A percentile compares a stretch with the other conserved stretches of the same genome.
phyloP scores from a whole-genome alignment of 1,140 invertebrate species.

The Ruditapes philippinarum region DNA sequence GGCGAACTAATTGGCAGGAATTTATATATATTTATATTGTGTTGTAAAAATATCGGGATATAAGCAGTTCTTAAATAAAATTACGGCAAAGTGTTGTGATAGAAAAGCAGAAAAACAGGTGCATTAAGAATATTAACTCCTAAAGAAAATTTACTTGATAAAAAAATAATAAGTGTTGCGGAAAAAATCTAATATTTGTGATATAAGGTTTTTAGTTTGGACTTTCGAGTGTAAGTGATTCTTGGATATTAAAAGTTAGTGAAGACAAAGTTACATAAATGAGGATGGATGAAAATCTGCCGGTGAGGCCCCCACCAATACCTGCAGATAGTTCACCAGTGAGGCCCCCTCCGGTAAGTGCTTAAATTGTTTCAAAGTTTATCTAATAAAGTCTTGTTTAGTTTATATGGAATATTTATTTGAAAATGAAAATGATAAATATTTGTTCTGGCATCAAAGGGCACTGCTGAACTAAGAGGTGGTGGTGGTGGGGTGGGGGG shows the following conservation, averaged over 20 bases:
- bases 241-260: background rate
- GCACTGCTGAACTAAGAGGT: no score
- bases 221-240: background rate
- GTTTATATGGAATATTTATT: no score
- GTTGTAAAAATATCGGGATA: background rate
- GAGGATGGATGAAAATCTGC: background rate
- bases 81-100: background rate
- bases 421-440: background rate
- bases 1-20: conserved; percentile 1
- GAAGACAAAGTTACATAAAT: background rate
- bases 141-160: background rate
- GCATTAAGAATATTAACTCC: background rate
- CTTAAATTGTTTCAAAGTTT: background rate
- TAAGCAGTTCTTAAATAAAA: no score
- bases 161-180: background rate
- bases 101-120: background rate
- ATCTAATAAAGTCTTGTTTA: background rate
- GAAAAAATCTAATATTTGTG: background rate
- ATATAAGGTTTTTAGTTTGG: background rate
- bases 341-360: conserved; percentile 39
- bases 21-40: background rate
- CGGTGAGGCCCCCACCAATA: conserved; percentile 26
- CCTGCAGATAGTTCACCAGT: conserved; percentile 33
- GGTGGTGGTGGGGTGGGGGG: no score
- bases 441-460: background rate